These are phyloP conservation scores for Myotis pilosus DNA, from an alignment of 2,797 vertebrate species.

Conservation along the genomic window DNA sequence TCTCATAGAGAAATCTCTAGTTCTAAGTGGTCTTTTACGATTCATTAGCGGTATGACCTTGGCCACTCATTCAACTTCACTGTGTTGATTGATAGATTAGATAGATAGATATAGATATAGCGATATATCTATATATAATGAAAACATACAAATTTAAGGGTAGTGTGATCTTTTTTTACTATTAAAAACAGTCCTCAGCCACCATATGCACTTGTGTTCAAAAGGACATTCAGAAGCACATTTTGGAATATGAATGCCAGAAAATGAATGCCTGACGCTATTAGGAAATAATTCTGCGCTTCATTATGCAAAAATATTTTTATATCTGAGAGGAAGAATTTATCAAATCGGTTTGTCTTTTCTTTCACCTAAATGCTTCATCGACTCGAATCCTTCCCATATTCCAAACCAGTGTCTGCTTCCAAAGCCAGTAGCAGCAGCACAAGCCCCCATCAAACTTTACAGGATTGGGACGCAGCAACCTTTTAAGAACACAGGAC, in stretches of 20 bases:
- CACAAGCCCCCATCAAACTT: neutral
- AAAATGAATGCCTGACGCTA: neutral
- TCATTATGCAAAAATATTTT: neutral
- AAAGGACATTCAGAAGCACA: neutral
- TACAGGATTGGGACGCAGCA: neutral
- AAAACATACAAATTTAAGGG: neutral
- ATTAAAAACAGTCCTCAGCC: neutral
- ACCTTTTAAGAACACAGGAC: neutral
- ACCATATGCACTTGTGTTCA: neutral
- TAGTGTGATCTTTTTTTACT: neutral
- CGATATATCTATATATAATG: neutral
- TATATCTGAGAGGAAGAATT: neutral
- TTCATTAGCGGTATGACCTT: neutral
- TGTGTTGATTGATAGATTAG: neutral
- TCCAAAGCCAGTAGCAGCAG: neutral
- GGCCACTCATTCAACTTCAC: neutral
- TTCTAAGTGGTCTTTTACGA: neutral
- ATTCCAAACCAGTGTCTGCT: neutral
- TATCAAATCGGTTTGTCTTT: constrained; percentile 3
- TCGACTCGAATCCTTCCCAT: neutral
- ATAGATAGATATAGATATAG: too few species aligned
- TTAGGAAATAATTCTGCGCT: neutral
- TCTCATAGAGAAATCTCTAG: neutral
- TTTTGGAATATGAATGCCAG: neutral
- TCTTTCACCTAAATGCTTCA: neutral